phyloP scores from a whole-genome alignment of 2,888 invertebrate genomes.

The Dicyrtoma fusca region DNA sequence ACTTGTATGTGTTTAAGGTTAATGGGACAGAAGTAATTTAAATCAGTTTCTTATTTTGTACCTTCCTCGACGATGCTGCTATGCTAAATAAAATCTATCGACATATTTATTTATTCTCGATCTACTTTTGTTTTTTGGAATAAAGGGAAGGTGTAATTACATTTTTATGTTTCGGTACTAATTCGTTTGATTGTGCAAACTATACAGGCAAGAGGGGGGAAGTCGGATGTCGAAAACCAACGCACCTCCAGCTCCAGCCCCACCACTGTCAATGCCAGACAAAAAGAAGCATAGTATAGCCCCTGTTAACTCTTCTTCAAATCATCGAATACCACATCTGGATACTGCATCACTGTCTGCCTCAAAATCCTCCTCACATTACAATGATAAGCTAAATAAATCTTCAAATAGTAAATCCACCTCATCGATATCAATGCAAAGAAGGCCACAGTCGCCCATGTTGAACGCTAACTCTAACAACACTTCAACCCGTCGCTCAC shows the following conservation, averaged over 20 bases:
- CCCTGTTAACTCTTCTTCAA: slow-evolving; percentile 34
- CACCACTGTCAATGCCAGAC: slow-evolving; percentile 7
- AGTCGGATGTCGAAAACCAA: slow-evolving; percentile 28
- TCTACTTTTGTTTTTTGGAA: neutral
- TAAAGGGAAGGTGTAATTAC: no score
- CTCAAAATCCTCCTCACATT: slow-evolving; percentile 17
- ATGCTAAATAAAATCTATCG: no score
- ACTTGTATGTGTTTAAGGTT: no score
- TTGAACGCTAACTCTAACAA: neutral
- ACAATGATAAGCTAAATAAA: slow-evolving; percentile 2
- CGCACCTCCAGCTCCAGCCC: neutral
- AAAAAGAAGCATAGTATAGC: slow-evolving; percentile 37
- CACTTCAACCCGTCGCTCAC: slow-evolving; percentile 20
- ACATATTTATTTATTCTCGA: no score
- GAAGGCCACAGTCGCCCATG: slow-evolving; percentile 29
- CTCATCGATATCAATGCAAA: neutral
- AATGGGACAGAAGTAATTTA: neutral
- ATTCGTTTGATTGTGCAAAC: neutral
- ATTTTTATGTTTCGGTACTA: no score
- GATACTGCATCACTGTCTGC: neutral
- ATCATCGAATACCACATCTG: slow-evolving; percentile 3
- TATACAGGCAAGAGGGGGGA: slow-evolving; percentile 44
- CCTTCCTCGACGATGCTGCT: no score
- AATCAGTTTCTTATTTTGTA: neutral
- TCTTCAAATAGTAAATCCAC: neutral